Conservation (phyloP, 2,113 vertebrate genomes). For the Casuarius casuarius region DNA sequence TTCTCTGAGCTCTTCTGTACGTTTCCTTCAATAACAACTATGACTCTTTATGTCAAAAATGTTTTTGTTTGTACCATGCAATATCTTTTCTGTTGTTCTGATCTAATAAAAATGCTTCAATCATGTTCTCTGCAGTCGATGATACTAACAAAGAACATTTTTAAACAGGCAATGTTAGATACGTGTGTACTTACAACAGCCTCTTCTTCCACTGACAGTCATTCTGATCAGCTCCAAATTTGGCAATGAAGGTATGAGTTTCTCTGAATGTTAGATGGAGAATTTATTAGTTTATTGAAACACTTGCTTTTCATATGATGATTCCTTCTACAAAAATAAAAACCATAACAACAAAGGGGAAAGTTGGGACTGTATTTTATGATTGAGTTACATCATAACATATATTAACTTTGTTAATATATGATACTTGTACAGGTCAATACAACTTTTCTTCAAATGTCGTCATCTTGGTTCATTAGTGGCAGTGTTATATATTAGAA, state of each 20-base stretch:
- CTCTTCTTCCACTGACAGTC: background rate
- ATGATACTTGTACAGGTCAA: background rate
- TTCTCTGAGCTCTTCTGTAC: background rate
- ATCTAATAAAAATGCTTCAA: background rate
- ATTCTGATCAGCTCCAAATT: background rate
- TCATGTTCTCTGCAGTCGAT: background rate
- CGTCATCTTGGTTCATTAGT: background rate
- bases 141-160: background rate
- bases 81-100: background rate
- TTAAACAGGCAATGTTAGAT: background rate
- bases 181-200: background rate
- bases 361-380: background rate
- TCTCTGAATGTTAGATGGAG: background rate
- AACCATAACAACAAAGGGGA: background rate
- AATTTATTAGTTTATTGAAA: background rate
- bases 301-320: background rate
- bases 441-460: background rate
- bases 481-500: background rate
- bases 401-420: background rate
- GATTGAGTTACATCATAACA: background rate
- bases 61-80: background rate
- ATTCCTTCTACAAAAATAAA: background rate
- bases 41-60: background rate
- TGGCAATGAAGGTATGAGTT: background rate
- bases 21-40: background rate